Evolutionary conservation across 2,888 invertebrate species (phyloP).

Genomic region (Thereva nobilitata): DNA sequence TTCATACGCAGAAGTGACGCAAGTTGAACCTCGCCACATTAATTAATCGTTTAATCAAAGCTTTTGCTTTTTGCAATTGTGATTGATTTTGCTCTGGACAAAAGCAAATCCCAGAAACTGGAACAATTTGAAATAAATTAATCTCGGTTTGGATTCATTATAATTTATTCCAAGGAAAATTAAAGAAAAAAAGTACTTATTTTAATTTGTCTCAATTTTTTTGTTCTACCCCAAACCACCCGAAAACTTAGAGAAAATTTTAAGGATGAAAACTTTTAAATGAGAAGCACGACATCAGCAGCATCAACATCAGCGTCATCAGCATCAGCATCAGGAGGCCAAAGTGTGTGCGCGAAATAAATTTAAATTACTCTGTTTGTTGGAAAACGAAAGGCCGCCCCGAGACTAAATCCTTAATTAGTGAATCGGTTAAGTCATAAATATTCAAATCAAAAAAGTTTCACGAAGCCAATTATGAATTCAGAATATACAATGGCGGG

Average conservation of each 20-base stretch:
- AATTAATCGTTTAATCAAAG: too few species aligned
- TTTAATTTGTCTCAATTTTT: too few species aligned
- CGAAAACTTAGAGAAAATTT: background rate
- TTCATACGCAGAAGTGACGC: too few species aligned
- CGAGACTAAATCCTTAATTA: slow-evolving; percentile 43
- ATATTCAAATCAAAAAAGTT: slow-evolving; percentile 45
- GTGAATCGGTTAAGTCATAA: slow-evolving; percentile 46
- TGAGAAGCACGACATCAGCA: background rate
- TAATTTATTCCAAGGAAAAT: too few species aligned
- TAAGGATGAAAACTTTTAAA: too few species aligned
- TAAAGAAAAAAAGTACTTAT: too few species aligned
- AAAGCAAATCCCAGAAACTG: too few species aligned
- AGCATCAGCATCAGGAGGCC: background rate
- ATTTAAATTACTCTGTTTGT: slow-evolving; percentile 40
- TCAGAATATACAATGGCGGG: slow-evolving; percentile 42
- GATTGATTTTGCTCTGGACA: too few species aligned
- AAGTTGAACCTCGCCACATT: too few species aligned
- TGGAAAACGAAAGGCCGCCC: slow-evolving; percentile 19
- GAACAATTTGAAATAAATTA: too few species aligned
- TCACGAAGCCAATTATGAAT: slow-evolving; percentile 45
- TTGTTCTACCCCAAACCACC: background rate
- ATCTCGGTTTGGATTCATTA: too few species aligned
- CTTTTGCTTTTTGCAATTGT: too few species aligned
- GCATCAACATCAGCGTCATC: background rate
- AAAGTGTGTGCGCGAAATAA: slow-evolving; percentile 40